Evolutionary conservation across 2,888 invertebrate species (phyloP), one percentile per base, ranked within the genome.

Genomic region (Coenonympha glycerion): DNA sequence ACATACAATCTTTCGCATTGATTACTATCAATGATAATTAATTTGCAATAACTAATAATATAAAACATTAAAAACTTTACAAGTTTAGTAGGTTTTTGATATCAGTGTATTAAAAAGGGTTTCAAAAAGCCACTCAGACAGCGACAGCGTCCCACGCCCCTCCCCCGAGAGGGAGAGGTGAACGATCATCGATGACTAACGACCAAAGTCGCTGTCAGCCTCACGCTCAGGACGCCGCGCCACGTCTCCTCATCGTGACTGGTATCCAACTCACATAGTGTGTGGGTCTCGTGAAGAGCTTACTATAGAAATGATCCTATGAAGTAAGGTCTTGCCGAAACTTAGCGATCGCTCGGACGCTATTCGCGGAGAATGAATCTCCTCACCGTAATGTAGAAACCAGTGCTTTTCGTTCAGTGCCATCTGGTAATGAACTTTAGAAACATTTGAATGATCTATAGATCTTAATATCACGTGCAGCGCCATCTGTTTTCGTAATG

Each of bases 181-280:
- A 65, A 64, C 64, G 64, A 66, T 66, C 66, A 64, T 64, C 64
- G 66, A 65, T 19, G 56, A 63, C 64, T 63, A 36, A 48, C 30
- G 56, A 34, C 54, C 44, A n/a, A n/a, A 30, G 15, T 40, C 59
- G 42, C 47, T 48, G 65, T 64, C 63, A 13, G 41, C 53, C 65
- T 66, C 65, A 62, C 62, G 62, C 62, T 60, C 58, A 45, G 46
- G 57, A 64, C 60, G 58, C 59, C 64, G 62, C 66, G 63, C 66
- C 64, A 65, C 65, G 42, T 57, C 57, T 64, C 63, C 46, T 63
- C 66, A 61, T 55, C 64, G 60, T 52, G 63, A 61, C 56, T 56
- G 47, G 41, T 34, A 9, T 51, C 39, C 58, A 60, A 64, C 64
- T 58, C 41, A 63, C 46, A 16, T 28, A 4, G 2, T 15, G 18